Percentiles rank a stretch among this genome's conserved stretches.
Evolutionary conservation across 2,113 vertebrate species (phyloP).

Genomic region (Sisor rabdophorus): DNA sequence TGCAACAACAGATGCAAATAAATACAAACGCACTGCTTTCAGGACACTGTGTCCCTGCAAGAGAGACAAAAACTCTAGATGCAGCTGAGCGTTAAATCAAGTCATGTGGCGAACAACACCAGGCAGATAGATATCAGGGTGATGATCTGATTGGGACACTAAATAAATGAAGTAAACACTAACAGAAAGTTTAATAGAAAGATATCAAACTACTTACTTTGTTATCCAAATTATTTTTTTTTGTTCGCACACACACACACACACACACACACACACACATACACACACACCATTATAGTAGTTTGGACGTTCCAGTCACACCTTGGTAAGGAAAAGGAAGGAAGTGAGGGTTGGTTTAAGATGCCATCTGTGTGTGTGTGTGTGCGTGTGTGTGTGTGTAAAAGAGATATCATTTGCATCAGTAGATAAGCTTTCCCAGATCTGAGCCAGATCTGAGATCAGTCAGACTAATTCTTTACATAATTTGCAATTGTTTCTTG

Average conservation of each 20-base stretch:
- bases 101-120: no score
- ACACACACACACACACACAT: constrained; percentile 7
- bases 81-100: neutral
- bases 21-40: neutral
- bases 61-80: neutral
- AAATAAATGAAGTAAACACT: neutral
- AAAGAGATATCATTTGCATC: constrained; percentile 69
- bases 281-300: constrained; percentile 2
- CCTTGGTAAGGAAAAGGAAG: constrained; percentile 2
- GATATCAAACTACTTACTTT: neutral
- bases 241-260: neutral
- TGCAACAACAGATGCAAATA: constrained; percentile 6
- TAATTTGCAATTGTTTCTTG: constrained; percentile 78
- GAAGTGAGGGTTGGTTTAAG: neutral
- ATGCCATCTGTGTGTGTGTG: neutral
- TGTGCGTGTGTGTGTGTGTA: constrained; percentile 2
- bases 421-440: constrained; percentile 75
- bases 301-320: neutral
- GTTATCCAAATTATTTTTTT: neutral
- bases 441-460: constrained; percentile 67
- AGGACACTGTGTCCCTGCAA: neutral
- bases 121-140: neutral
- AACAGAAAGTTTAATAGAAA: neutral
- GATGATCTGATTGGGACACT: neutral
- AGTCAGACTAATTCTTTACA: constrained; percentile 67